Evolutionary conservation across 2,113 vertebrate genomes (phyloP).

Genomic region (Sceloporus undulatus): DNA sequence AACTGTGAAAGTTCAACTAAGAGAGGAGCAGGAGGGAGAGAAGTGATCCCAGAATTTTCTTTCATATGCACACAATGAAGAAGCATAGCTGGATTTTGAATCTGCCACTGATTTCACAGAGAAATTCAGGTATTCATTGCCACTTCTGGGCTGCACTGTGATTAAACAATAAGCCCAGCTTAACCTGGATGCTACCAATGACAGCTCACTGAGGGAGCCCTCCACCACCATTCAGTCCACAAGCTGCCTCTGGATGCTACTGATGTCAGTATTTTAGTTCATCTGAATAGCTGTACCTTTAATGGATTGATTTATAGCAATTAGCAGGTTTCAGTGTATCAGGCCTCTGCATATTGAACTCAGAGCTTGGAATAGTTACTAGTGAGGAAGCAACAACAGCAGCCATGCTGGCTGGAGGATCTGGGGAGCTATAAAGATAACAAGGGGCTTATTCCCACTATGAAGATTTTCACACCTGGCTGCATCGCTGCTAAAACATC

Average conservation of each 20-base stretch:
- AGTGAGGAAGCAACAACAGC: not conserved
- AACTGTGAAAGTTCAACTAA: not conserved
- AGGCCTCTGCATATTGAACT: not conserved
- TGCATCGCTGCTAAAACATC: too few species aligned
- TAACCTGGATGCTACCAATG: not conserved
- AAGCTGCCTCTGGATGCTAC: too few species aligned
- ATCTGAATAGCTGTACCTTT: not conserved
- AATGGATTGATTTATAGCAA: not conserved
- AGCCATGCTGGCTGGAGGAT: too few species aligned
- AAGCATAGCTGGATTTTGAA: not conserved
- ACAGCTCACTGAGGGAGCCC: too few species aligned
- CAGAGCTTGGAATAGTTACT: too few species aligned
- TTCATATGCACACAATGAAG: not conserved
- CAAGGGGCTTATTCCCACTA: too few species aligned
- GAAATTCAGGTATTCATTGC: not conserved
- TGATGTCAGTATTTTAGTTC: not conserved
- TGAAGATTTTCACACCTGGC: too few species aligned
- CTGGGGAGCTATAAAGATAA: too few species aligned
- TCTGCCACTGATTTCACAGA: not conserved
- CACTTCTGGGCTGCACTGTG: not conserved
- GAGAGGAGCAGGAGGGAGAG: not conserved
- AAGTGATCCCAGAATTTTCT: not conserved
- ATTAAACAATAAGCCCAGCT: not conserved
- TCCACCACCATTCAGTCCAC: not conserved
- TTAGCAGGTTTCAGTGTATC: not conserved